These are phyloP conservation scores for Fringilla coelebs DNA, from an alignment of 2,797 vertebrate species.

Conservation along the genomic window DNA sequence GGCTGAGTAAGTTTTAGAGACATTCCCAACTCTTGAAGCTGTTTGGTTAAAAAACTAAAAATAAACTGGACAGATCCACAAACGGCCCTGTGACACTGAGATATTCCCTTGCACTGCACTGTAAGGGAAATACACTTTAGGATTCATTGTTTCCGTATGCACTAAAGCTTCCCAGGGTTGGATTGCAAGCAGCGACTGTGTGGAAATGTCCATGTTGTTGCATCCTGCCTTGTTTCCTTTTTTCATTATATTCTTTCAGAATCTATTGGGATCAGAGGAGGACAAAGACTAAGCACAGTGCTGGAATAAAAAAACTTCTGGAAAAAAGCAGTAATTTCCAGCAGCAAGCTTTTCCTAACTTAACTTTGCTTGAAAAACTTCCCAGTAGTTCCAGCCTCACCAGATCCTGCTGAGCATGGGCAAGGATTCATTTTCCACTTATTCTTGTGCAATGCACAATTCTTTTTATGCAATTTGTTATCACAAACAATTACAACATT, in stretches of 20 bases:
- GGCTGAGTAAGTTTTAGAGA: background rate
- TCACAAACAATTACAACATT: background rate
- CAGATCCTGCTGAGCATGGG: background rate
- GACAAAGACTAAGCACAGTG: background rate
- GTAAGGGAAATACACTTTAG: background rate
- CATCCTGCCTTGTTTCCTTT: background rate
- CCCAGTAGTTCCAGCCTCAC: background rate
- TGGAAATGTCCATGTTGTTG: background rate
- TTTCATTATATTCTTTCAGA: background rate
- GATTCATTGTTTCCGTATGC: background rate
- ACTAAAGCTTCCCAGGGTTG: background rate
- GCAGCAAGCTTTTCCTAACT: background rate
- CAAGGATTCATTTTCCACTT: background rate
- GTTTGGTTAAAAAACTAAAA: background rate
- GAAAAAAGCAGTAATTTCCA: background rate
- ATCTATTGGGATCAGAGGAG: background rate
- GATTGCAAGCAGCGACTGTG: background rate
- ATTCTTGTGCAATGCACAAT: background rate
- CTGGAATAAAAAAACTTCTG: background rate
- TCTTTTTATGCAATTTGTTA: background rate
- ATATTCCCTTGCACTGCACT: background rate
- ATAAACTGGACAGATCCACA: background rate
- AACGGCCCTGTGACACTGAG: background rate
- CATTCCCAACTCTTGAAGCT: background rate
- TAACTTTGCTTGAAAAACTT: background rate